phyloP scores from a whole-genome alignment of 2,113 vertebrate species.

The Limanda limanda region DNA sequence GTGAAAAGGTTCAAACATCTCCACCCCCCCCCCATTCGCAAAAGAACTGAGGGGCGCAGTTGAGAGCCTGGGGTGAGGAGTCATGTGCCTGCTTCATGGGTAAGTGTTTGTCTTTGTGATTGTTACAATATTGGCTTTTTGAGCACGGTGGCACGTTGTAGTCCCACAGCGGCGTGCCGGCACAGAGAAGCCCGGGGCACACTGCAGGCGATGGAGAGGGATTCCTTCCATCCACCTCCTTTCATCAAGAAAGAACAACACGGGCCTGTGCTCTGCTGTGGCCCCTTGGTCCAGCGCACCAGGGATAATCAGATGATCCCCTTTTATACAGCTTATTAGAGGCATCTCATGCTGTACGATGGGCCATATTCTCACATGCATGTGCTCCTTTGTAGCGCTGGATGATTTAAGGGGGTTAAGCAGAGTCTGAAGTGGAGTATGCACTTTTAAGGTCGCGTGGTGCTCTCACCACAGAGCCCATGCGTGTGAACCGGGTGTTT shows the following conservation, averaged over 20 bases:
- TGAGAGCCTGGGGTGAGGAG: constrained; percentile 58
- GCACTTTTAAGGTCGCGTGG: constrained; percentile 68
- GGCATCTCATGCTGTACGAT: constrained; percentile 73
- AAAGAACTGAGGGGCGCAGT: constrained; percentile 45
- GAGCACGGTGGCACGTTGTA: constrained; percentile 66
- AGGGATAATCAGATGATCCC: constrained; percentile 81
- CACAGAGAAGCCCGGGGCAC: constrained; percentile 74
- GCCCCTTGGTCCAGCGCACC: constrained; percentile 72
- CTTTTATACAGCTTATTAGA: constrained; percentile 83
- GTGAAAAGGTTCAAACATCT: constrained; percentile 62
- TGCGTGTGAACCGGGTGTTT: constrained; percentile 49
- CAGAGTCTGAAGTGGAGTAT: constrained; percentile 70
- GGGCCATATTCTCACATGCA: constrained; percentile 72
- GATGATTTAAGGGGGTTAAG: constrained; percentile 73
- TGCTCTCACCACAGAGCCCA: constrained; percentile 52
- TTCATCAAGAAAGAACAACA: constrained; percentile 82
- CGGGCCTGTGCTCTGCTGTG: constrained; percentile 63
- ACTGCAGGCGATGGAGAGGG: constrained; percentile 79
- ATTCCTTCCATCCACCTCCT: constrained; percentile 77
- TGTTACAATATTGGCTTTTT: constrained; percentile 81
- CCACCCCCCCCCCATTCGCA: neutral
- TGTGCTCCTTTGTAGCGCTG: constrained; percentile 63
- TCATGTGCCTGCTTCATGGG: constrained; percentile 74
- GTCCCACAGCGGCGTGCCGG: constrained; percentile 63
- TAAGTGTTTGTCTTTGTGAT: constrained; percentile 78